Base-by-base conservation (phyloP, 2,888 invertebrate genomes). In the Agriopis leucophaearia region DNA sequence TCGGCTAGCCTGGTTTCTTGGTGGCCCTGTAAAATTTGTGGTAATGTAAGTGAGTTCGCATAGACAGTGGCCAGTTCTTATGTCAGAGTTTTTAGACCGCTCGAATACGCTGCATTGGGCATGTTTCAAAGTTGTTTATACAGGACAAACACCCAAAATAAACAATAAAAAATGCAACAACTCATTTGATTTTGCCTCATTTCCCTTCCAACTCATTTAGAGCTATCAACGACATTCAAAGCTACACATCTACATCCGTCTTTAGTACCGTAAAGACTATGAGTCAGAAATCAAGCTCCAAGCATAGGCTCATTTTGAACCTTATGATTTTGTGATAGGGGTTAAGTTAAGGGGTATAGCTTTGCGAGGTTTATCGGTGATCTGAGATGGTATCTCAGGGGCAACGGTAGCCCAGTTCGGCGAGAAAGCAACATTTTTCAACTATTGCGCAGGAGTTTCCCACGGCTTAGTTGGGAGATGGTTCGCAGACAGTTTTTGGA, bases 371-470 rank as follows among this genome's bases (percentile, higher is more conserved):
- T 88, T 88, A 90, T 90, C 91, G 77, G 75, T 75, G 85, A 91
- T 90, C 91, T 83, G 60, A 77, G 92, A 92, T 92, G 66, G 55
- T 88, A 92, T 92, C 92, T 73, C 71, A 74, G 78, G 79, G 81
- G 80, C 88, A 84, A 90, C 91, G 89, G 91, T 90, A 92, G 92
- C 92, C 77, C 80, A 80, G 73, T 76, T 72, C 82, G 79, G 86
- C 88, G 87, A 88, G 91, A 92, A 89, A 91, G 91, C 86, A 64
- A 64, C 68, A 89, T 92, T 91, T 92, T 91, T 91, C 86, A 83
- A 77, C 79, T 84, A 87, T 84, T 83, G 88, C 86, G 86, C 84
- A 77, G 60, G 74, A 59, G 65, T 80, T 92, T 92, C 92, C 86
- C 92, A 92, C 92, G 91, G 76, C 80, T 78, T 77, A 83, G 80